These are phyloP conservation scores for Blera fallax DNA, from an alignment of 2,888 invertebrate species.

Conservation along the genomic window DNA sequence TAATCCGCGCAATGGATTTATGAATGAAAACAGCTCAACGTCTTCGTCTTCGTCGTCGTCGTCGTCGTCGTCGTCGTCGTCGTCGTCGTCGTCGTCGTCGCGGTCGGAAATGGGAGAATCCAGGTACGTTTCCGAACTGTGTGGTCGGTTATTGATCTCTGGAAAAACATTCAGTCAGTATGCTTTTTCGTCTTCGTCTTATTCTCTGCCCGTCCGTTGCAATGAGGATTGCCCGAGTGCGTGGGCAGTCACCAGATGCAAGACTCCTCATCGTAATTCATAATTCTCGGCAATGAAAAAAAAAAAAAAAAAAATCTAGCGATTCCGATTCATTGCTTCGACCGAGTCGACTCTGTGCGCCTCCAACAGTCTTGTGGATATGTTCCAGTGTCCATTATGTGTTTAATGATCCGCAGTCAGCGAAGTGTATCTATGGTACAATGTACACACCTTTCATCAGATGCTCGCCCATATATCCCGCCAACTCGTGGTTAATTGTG, in stretches of 20 bases:
- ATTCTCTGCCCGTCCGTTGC: not conserved
- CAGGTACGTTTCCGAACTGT: constrained; percentile 69
- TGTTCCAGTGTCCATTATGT: constrained; percentile 72
- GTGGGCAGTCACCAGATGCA: constrained; percentile 71
- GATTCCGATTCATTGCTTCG: constrained; percentile 63
- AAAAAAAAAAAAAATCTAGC: too few species aligned
- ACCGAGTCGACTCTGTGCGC: constrained; percentile 15
- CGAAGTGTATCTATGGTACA: constrained; percentile 60
- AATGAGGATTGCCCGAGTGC: constrained; percentile 66
- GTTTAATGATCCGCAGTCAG: constrained; percentile 70
- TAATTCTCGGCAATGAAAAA: constrained; percentile 72
- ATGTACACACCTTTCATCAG: constrained; percentile 71
- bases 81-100: constrained; percentile 21
- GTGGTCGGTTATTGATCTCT: constrained; percentile 72
- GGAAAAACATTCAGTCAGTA: constrained; percentile 45
- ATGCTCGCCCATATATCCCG: constrained; percentile 71
- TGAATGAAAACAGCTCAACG: constrained; percentile 60
- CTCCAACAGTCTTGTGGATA: constrained; percentile 56
- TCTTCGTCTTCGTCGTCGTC: not conserved
- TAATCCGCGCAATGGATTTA: constrained; percentile 66
- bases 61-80: too few species aligned
- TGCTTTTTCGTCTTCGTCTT: constrained; percentile 8
- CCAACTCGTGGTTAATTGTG: constrained; percentile 72
- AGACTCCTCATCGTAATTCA: constrained; percentile 69
- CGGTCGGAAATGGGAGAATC: constrained; percentile 68